Base-by-base conservation (phyloP, 2,113 vertebrate species). In the Ibidorhyncha struthersii region DNA sequence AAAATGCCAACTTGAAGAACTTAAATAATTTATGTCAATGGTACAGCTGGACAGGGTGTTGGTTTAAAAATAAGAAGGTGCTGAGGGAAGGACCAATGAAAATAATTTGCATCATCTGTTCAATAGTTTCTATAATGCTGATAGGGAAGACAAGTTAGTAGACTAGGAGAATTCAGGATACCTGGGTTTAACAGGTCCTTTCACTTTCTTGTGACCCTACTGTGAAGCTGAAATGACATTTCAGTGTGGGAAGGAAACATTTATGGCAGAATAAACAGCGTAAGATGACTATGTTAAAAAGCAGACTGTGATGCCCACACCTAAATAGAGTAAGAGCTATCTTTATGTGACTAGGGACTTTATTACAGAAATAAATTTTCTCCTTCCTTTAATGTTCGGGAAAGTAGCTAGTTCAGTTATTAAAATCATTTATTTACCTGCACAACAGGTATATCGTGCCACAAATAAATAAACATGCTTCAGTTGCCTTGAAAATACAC, bases 1-100 rank as follows among this genome's bases (percentile, higher is more conserved):
- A 67, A 91, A 74, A 82, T 2, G 14, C 66, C 62, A 83, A 86
- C 65, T 81, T 81, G n/a, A 34, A 49, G 88, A 93, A 47, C 22
- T 79, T 55, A 63, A 62, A 50, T 91, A 29, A 86, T 90, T 89
- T 77, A 58, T 63, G 67, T n/a, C 26, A 22, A 20, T 89, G 66
- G 72, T 53, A 72, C 49, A 72, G 43, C 58, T 95, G 61, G 10
- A 71, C 56, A 80, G 22, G 20, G 52, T 62, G 40, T 89, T 50
- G 13, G 30, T 21, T 91, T 78, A 67, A 74, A 87, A 95, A 83
- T 40, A 72, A 91, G 78, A 96, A 85, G 50, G 40, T 82, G 29
- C 6, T 79, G 16, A 81, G 94, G 61, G 65, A 95, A 89, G 49
- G 36, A 52, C 13, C 32, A 47, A 89, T 70, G 55, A 91, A 82